Evolutionary conservation across 23 tunicate species (phyloP), one percentile per base, ranked within the genome.

Genomic region (Ascidia mentula): DNA sequence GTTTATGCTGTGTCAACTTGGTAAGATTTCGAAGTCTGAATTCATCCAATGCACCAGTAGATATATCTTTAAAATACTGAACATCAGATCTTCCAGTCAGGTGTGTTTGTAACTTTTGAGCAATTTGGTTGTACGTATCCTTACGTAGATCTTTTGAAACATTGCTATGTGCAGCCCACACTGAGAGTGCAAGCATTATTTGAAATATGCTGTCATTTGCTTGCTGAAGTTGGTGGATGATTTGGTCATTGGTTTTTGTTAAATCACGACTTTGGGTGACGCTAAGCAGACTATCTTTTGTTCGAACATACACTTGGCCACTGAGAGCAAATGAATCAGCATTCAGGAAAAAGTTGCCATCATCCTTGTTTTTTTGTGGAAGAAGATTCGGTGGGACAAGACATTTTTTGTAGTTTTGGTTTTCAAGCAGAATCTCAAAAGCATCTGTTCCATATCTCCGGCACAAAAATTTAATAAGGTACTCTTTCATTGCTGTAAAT

Each of bases 381-480:
- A 60, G 22, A 20, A 82, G 72, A 12, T 82, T 45, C 3, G 31
- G 60, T 31, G 86, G 87, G 6, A 76, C 76, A 17, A 76, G 59
- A 12, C 39, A 71, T 34, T 34, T 71, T 12, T 71, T 71, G 75
- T 71, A 71, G n/a, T 4, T n/a, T 60, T 77, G 34, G 28, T 39
- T 36, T 36, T 74, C 53, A 74, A 37, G 46, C 46, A 74, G 46
- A 30, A 36, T 65, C 40, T 76, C 30, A 18, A 84, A 75, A 9
- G 87, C 81, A 84, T 76, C 69, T 76, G 45, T 60, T 36, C 87
- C 87, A 76, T 74, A 76, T 22, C 75, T 60, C 36, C 76, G 73
- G 40, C 87, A 84, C 28, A 84, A 26, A 8, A 13, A 22, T 31
- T 84, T 84, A 0, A 79, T 69, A 3, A 79, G 13, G 76, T 60